Conservation (phyloP, 2,797 vertebrate species). For the Antrozous pallidus region DNA sequence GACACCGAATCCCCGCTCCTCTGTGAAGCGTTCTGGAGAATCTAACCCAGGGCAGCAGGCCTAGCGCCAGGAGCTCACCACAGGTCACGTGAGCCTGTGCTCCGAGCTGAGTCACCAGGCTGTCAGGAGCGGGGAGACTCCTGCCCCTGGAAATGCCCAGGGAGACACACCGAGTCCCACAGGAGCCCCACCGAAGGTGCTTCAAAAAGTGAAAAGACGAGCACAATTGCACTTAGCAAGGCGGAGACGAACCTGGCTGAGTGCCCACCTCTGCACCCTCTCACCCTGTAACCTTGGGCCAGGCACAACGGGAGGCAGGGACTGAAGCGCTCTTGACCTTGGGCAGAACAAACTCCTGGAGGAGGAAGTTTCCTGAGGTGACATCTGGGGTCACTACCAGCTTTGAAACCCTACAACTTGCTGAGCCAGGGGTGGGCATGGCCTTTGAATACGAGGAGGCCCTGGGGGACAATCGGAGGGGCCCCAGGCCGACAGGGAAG, state of each 20-base stretch:
- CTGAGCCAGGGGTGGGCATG: neutral
- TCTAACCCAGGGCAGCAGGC: neutral
- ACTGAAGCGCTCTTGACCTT: neutral
- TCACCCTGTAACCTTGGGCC: neutral
- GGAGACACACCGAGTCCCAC: neutral
- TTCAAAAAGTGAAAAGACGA: neutral
- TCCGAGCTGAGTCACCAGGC: neutral
- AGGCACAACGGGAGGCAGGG: neutral
- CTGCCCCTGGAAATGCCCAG: neutral
- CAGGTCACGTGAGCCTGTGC: neutral
- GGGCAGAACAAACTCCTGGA: neutral
- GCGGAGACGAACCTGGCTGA: neutral
- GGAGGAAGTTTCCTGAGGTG: neutral
- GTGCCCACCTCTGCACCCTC: neutral
- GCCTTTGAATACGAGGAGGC: neutral
- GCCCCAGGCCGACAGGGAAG: neutral
- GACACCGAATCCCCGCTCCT: neutral
- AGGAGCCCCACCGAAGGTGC: neutral
- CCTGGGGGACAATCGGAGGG: neutral
- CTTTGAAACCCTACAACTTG: neutral
- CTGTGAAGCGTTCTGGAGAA: neutral
- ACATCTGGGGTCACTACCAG: neutral
- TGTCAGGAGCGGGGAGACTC: neutral
- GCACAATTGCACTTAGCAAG: neutral
- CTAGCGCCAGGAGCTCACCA: neutral